Evolutionary conservation across 2,113 vertebrate genomes (phyloP), one percentile per base, ranked within the genome.

Genomic region (Tragelaphus imberbis): DNA sequence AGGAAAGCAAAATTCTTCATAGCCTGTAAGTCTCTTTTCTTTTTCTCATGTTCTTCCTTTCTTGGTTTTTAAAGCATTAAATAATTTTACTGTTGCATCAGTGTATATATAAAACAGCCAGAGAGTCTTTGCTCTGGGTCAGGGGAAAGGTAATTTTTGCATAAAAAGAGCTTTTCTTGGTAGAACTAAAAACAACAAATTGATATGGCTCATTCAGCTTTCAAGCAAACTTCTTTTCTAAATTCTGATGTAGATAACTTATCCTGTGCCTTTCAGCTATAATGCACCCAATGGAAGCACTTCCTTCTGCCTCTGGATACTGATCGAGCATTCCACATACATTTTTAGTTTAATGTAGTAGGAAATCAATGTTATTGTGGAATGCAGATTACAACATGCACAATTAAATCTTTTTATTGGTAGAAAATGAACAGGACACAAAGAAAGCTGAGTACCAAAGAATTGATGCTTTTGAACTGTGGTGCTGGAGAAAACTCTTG

Each of bases 91-190:
- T 59, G 4, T 84, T 94, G 58, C 30, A 88, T 91, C 63, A 92
- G 33, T 51, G 23, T 91, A 85, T 75, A 80, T 79, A 95, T 94
- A 94, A 5, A 33, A 7, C 75, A 95, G 9, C 23, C 21, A 94
- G 88, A 92, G 53, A 89, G 53, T 65, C 25, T 92, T 82, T 4
- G 63, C 75, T 92, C 33, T 94, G 86, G 88, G 75, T 95, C 85
- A 94, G 51, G 9, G 0, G 3, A 33, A 82, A 88, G 44, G 87
- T 58, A 91, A 49, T 94, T 97, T 56, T 97, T 98, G 59, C 97
- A 93, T 95, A 92, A 98, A 96, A 97, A 97, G 92, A 97, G 77
- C 7, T 97, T 97, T 97, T 40, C 61, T 97, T 97, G 88, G 91
- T 75, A 97, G 75, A 97, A 53, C 33, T 97, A 81, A 97, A 17